Conservation (phyloP, 2,888 invertebrate species). For the Dromius quadrimaculatus region DNA sequence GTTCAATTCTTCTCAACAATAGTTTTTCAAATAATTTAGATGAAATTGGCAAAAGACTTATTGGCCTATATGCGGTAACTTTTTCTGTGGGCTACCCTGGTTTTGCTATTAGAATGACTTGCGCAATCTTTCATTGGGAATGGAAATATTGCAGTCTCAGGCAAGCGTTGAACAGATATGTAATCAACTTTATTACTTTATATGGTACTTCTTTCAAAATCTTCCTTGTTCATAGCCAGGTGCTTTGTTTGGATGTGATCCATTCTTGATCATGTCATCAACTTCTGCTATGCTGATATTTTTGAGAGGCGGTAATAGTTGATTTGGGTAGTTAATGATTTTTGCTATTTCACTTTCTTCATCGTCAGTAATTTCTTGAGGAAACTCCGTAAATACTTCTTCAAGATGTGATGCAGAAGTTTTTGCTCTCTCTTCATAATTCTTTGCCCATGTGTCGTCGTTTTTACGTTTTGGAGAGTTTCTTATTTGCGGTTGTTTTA, state of each 20-base stretch:
- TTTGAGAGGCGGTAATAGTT: not conserved
- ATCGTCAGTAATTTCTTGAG: not conserved
- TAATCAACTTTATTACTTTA: not conserved
- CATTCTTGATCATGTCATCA: not conserved
- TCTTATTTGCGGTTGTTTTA: too few species aligned
- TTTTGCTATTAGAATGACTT: too few species aligned
- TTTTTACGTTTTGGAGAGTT: too few species aligned
- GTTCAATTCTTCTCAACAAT: not conserved
- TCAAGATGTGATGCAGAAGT: not conserved
- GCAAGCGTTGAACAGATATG: not conserved
- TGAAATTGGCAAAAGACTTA: not conserved
- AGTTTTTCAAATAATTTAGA: not conserved
- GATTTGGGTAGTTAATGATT: too few species aligned
- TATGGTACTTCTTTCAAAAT: not conserved
- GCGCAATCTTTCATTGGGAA: not conserved
- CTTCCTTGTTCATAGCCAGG: not conserved
- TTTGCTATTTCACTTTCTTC: not conserved
- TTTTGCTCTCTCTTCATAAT: not conserved
- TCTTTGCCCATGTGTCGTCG: too few species aligned
- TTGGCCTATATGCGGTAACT: not conserved
- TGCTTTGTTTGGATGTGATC: not conserved
- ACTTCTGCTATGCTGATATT: not conserved
- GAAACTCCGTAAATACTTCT: not conserved
- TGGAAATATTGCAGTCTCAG: not conserved
- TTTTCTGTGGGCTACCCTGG: too few species aligned